These are phyloP conservation scores for Monarcha castaneiventris DNA, from an alignment of 2,113 vertebrate genomes.

Conservation along the genomic window DNA sequence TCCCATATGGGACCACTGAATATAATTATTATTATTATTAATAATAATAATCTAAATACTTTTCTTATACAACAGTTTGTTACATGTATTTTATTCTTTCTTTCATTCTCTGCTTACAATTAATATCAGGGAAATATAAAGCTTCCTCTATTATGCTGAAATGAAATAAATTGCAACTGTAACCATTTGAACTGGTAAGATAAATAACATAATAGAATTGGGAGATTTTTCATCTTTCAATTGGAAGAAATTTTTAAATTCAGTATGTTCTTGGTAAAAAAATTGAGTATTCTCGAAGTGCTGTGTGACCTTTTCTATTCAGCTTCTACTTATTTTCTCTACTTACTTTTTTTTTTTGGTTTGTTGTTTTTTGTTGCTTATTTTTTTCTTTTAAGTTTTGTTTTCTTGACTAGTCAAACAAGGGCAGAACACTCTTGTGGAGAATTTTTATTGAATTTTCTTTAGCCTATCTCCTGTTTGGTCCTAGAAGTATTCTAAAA, in stretches of 20 bases:
- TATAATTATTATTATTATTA: not conserved
- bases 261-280: not conserved
- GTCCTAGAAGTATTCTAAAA: not conserved
- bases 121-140: not conserved
- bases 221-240: not conserved
- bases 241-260: not conserved
- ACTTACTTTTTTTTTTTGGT: rapidly evolving
- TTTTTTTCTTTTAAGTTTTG: not conserved
- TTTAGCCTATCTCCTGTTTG: not conserved
- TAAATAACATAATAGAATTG: not conserved
- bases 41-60: not conserved
- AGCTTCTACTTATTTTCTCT: not conserved
- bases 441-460: not conserved
- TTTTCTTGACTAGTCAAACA: not conserved
- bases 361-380: not conserved
- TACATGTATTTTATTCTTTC: not conserved
- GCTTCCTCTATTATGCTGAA: not conserved
- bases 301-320: not conserved
- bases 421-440: not conserved
- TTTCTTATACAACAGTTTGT: not conserved
- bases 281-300: not conserved
- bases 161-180: not conserved
- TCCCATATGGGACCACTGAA: not conserved
- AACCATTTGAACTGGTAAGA: not conserved
- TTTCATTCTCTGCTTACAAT: not conserved